Evolutionary conservation across 2,888 invertebrate genomes (phyloP).

Genomic region (Pocota personata): DNA sequence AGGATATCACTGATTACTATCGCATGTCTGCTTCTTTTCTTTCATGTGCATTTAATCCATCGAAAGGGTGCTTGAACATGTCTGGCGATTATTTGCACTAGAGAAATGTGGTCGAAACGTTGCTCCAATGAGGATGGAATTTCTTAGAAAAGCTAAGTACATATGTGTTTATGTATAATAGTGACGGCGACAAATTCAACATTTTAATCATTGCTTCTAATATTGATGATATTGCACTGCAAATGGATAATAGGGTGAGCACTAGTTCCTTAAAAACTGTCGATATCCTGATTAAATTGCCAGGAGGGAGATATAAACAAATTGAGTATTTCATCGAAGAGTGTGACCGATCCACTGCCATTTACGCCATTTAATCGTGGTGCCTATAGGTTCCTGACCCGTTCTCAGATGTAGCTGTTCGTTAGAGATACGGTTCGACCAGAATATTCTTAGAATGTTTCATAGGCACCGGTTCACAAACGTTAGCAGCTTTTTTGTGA

Average conservation of each 20-base stretch:
- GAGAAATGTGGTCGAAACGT: slow-evolving; percentile 32
- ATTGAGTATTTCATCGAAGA: no score
- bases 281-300: no score
- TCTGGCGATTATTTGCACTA: slow-evolving; percentile 37
- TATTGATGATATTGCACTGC: slow-evolving; percentile 5
- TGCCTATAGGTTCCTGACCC: no score
- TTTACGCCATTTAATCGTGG: no score
- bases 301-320: no score
- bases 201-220: slow-evolving; percentile 20
- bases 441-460: no score
- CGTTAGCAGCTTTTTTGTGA: no score
- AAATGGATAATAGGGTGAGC: neutral
- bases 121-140: neutral
- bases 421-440: no score
- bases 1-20: slow-evolving; percentile 50
- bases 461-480: no score
- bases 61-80: slow-evolving; percentile 49
- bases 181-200: slow-evolving; percentile 27
- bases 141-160: neutral
- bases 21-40: slow-evolving; percentile 37
- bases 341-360: no score
- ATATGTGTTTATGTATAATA: neutral
- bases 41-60: slow-evolving; percentile 45
- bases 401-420: no score
- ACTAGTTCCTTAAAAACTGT: no score